A percentile compares a stretch with the other conserved stretches of the same genome.
Conservation (phyloP, 2,888 invertebrate species). For the Hypselothyrea guttata region DNA sequence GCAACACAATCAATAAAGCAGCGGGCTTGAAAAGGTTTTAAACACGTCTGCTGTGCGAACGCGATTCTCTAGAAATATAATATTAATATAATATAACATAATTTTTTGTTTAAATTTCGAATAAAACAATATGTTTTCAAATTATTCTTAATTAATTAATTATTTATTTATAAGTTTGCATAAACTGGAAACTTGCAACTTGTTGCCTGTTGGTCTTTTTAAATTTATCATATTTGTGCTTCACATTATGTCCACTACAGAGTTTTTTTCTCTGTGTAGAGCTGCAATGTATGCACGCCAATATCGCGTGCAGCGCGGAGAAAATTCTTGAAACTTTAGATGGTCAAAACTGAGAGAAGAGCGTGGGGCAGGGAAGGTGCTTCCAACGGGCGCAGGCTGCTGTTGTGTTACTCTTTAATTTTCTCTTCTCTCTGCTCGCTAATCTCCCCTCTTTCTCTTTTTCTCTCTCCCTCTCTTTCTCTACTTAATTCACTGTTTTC, state of each 20-base stretch:
- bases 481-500: neutral
- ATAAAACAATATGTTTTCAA: no score
- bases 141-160: no score
- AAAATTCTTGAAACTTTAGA: conserved; percentile 39
- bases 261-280: no score
- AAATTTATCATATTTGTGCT: no score
- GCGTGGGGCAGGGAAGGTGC: neutral
- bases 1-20: conserved; percentile 48
- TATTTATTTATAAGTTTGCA: no score
- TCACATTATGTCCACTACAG: no score
- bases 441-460: neutral
- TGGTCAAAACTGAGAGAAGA: neutral
- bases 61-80: conserved; percentile 81
- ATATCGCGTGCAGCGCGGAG: conserved; percentile 39
- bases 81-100: no score
- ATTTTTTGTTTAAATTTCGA: no score
- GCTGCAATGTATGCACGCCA: conserved; percentile 31
- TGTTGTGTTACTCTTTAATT: neutral
- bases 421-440: neutral
- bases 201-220: no score
- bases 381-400: neutral
- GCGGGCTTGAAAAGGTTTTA: conserved; percentile 81
- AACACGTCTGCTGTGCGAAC: conserved; percentile 81
- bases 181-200: no score
- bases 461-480: neutral